These are phyloP conservation scores for Schlechtendalia chinensis DNA, from an alignment of 1,140 invertebrate genomes.

Conservation along the genomic window DNA sequence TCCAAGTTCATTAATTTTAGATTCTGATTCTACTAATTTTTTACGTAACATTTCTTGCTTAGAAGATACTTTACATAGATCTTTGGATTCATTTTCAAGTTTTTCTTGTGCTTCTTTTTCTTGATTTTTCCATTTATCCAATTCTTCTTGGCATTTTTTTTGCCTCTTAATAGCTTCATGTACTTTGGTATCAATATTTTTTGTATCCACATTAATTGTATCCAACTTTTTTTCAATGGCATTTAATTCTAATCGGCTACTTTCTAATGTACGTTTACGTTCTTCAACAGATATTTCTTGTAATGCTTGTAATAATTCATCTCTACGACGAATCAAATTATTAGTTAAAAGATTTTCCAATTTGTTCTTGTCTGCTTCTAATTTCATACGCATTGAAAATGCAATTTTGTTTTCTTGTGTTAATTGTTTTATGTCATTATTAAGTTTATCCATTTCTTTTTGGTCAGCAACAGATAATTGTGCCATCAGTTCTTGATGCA, in stretches of 20 bases:
- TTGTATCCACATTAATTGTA: constrained; percentile 78
- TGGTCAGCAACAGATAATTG: constrained; percentile 70
- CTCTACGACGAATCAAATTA: constrained; percentile 85
- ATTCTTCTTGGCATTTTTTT: constrained; percentile 70
- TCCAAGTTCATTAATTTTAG: constrained; percentile 86
- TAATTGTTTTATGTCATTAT: constrained; percentile 89
- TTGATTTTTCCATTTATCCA: constrained; percentile 80
- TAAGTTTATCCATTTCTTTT: constrained; percentile 84
- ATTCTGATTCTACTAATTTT: constrained; percentile 92
- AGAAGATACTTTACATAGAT: constrained; percentile 94
- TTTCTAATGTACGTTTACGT: constrained; percentile 79
- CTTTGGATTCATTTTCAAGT: constrained; percentile 94
- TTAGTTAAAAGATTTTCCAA: constrained; percentile 95
- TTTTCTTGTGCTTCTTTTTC: constrained; percentile 95
- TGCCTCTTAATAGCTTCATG: constrained; percentile 74
- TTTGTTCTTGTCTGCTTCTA: constrained; percentile 97
- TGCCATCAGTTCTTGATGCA: constrained; percentile 84
- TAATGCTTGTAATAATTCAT: constrained; percentile 79
- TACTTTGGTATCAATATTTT: constrained; percentile 78
- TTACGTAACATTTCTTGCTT: constrained; percentile 91
- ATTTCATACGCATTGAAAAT: constrained; percentile 89
- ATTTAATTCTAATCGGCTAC: constrained; percentile 76
- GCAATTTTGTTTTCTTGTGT: constrained; percentile 96
- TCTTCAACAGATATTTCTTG: constrained; percentile 96
- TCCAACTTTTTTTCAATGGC: constrained; percentile 79